These are phyloP conservation scores for Platorchestia sp. DNA, from an alignment of 1,140 invertebrate species.

Conservation along the genomic window DNA sequence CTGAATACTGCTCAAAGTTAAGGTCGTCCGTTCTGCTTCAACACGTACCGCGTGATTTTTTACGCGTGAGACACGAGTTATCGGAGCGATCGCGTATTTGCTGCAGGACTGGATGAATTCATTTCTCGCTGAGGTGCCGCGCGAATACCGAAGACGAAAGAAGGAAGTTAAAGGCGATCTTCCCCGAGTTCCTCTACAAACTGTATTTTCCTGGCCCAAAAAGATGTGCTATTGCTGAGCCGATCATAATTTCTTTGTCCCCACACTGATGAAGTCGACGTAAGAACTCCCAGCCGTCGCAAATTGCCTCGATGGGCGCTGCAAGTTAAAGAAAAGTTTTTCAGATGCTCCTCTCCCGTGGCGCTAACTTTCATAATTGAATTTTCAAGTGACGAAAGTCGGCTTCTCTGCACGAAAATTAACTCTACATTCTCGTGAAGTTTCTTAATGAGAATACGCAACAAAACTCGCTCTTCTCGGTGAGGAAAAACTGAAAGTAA, in stretches of 20 bases:
- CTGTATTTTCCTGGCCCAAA: background rate
- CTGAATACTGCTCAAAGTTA: too few relatives aligned
- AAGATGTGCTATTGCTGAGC: background rate
- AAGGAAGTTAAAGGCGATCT: too few relatives aligned
- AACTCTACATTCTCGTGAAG: background rate
- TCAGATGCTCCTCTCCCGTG: background rate
- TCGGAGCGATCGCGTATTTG: too few relatives aligned
- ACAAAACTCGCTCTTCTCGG: background rate
- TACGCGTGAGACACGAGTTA: too few relatives aligned
- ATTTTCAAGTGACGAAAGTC: slow-evolving; percentile 42
- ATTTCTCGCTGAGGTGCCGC: too few relatives aligned
- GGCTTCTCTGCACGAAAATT: background rate
- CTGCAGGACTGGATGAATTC: too few relatives aligned
- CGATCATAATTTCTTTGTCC: background rate
- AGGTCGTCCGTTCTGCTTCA: too few relatives aligned
- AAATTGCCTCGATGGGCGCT: background rate
- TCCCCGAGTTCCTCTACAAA: background rate
- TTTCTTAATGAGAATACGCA: background rate
- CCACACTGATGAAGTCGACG: background rate
- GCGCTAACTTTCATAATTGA: slow-evolving; percentile 36
- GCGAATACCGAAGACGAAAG: too few relatives aligned
- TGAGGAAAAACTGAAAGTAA: background rate
- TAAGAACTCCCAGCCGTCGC: background rate
- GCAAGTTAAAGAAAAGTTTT: slow-evolving; percentile 37
- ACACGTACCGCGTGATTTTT: too few relatives aligned